Base-by-base conservation (phyloP, 2,888 invertebrate genomes). In the Thecophora atra region DNA sequence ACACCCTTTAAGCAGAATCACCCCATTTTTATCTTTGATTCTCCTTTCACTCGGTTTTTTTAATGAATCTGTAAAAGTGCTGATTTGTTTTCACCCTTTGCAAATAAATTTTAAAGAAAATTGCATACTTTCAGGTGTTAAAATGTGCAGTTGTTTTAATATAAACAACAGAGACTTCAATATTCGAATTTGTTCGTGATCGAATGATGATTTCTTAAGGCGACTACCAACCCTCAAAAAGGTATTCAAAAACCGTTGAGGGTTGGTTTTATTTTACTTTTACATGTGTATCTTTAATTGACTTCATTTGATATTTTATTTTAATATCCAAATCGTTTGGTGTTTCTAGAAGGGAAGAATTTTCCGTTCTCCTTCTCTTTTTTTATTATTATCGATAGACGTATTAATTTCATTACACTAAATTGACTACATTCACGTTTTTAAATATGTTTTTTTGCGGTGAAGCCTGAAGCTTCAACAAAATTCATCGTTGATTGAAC, bases 331-430 rank as follows among this genome's bases (percentile, higher is more conserved):
- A 26, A 17, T 6, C 1, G 26, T 47, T 26, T 64, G 6, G 17
- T 30, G 17, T 64, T 47, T 15, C 26, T 21, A 47, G 8, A 42
- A 13, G 44, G 26, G 17, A 47, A 8, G 17, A 8, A 8, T 37
- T 37, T 37, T 37, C 37, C 37, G 11, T 11, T 11, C 37, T 11
- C 1, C 37, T 37, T 19, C 64, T 17, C 17, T 24, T 13, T 44
- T 64, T 44, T 26, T 26, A 42, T 58, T 24, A 6, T 26, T 58
- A 21, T 54, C 8, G 19, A 54, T 54, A 21, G 8, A 24, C 58
- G 58, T 64, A 64, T 64, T 47, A 64, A 64, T 64, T 47, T 64
- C 11, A 13, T 64, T 26, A 64, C 64, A 26, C 47, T 64, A 64
- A 64, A 64, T 64, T 64, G 64, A 37, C 13, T 63, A 37, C 6